Percentiles rank a stretch among this genome's conserved stretches.
Evolutionary conservation across 1,140 invertebrate species (phyloP).

Genomic region (Dendroctonus ponderosae): DNA sequence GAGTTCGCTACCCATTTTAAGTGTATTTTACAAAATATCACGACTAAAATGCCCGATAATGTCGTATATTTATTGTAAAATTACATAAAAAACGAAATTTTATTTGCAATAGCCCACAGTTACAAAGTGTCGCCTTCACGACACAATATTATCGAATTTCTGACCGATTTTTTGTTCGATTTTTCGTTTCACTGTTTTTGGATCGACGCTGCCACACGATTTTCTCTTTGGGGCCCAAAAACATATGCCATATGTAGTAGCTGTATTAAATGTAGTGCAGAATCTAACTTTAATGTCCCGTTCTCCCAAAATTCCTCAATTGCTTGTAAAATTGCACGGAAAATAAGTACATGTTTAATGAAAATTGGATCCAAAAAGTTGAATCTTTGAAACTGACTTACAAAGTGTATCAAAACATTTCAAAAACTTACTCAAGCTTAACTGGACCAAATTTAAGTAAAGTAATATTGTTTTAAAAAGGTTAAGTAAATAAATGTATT

Average conservation of each 20-base stretch:
- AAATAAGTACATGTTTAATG: too few species aligned
- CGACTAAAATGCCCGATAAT: slow-evolving; percentile 50
- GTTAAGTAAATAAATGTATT: too few species aligned
- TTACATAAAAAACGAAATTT: slow-evolving; percentile 46
- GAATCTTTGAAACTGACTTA: too few species aligned
- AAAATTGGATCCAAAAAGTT: too few species aligned
- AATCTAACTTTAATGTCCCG: neutral
- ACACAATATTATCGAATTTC: slow-evolving; percentile 38
- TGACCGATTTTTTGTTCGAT: slow-evolving; percentile 35
- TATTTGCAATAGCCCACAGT: slow-evolving; percentile 46
- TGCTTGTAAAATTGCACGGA: too few species aligned
- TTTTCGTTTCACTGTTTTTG: slow-evolving; percentile 36
- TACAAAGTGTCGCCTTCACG: slow-evolving; percentile 30
- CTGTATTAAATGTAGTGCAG: slow-evolving; percentile 1
- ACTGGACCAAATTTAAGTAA: too few species aligned
- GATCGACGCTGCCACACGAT: slow-evolving; percentile 13
- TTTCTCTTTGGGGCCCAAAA: slow-evolving; percentile 18
- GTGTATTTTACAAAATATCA: slow-evolving; percentile 52
- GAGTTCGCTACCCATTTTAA: slow-evolving; percentile 28
- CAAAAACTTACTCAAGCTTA: too few species aligned
- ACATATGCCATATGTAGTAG: slow-evolving; percentile 5
- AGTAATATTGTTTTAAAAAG: too few species aligned
- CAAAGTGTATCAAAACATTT: too few species aligned
- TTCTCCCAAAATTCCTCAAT: too few species aligned
- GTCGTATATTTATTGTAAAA: slow-evolving; percentile 53